Conservation (phyloP, 2,113 vertebrate genomes). For the Dipodomys stephensi region DNA sequence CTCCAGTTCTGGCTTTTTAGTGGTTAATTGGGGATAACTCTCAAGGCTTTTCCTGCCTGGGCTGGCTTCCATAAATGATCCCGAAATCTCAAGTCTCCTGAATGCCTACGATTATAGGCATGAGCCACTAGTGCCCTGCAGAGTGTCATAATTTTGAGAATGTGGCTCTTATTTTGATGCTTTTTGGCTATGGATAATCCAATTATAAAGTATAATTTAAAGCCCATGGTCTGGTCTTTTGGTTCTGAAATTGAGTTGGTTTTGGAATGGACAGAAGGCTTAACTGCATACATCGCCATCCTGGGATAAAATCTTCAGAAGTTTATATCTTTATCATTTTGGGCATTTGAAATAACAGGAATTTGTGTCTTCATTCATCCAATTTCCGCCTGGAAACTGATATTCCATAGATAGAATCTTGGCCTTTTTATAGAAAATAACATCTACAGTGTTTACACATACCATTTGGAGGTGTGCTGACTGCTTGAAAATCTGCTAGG, state of each 20-base stretch:
- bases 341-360: not conserved
- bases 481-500: slow-evolving; percentile 42
- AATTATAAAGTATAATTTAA: not conserved
- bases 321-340: not conserved
- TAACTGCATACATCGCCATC: not conserved
- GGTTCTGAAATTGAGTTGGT: not conserved
- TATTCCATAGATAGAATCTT: slow-evolving; percentile 16
- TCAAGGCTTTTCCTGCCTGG: too few species aligned
- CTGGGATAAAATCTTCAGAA: not conserved
- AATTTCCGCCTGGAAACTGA: not conserved
- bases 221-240: not conserved
- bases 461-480: slow-evolving; percentile 46
- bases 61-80: too few species aligned
- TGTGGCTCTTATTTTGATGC: not conserved
- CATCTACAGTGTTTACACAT: not conserved
- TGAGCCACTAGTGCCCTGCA: not conserved
- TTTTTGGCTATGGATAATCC: not conserved
- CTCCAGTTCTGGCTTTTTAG: too few species aligned
- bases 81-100: too few species aligned
- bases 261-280: not conserved
- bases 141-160: slow-evolving; percentile 13
- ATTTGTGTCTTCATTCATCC: slow-evolving; percentile 30
- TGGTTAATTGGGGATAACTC: too few species aligned
- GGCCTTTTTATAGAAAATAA: slow-evolving; percentile 3
- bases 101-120: too few species aligned